phyloP scores from a whole-genome alignment of 35 echinoderm and acorn worm species.

The Apostichopus californicus region DNA sequence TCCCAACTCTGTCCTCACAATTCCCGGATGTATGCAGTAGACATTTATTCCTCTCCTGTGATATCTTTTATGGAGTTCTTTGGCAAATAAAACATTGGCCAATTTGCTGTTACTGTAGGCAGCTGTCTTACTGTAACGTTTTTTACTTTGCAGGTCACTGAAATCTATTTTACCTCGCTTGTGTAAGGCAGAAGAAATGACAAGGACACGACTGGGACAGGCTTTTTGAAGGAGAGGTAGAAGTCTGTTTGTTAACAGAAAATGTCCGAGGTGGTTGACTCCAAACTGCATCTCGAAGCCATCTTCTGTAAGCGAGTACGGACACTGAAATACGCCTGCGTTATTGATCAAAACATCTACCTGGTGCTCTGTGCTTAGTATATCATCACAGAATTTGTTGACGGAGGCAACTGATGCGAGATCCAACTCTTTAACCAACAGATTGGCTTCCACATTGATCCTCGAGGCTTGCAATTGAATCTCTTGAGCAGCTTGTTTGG shows the following conservation, averaged over 20 bases:
- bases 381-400: slow-evolving; percentile 80
- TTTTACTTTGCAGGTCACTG: slow-evolving; percentile 59
- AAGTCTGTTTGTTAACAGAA: slow-evolving; percentile 85
- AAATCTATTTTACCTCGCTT: slow-evolving; percentile 85
- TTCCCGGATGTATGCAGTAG: slow-evolving; percentile 91
- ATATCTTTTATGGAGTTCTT: slow-evolving; percentile 76
- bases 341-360: slow-evolving; percentile 93
- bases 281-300: slow-evolving; percentile 88
- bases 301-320: slow-evolving; percentile 66
- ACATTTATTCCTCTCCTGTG: slow-evolving; percentile 62
- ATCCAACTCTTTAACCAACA: slow-evolving; percentile 86
- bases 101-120: slow-evolving; percentile 92
- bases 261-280: slow-evolving; percentile 88
- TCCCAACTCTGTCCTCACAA: slow-evolving; percentile 77
- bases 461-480: slow-evolving; percentile 48
- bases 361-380: slow-evolving; percentile 59
- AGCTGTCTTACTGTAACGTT: slow-evolving; percentile 64
- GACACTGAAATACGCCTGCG: slow-evolving; percentile 79
- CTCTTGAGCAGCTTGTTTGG: slow-evolving; percentile 64
- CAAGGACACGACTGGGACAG: slow-evolving; percentile 70
- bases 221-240: slow-evolving; percentile 74
- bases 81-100: slow-evolving; percentile 86
- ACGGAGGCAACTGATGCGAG: slow-evolving; percentile 80
- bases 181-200: slow-evolving; percentile 80
- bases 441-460: slow-evolving; percentile 32